Evolutionary conservation across 2,797 vertebrate species (phyloP), one percentile per base, ranked within the genome.

Genomic region (Carapus acus): DNA sequence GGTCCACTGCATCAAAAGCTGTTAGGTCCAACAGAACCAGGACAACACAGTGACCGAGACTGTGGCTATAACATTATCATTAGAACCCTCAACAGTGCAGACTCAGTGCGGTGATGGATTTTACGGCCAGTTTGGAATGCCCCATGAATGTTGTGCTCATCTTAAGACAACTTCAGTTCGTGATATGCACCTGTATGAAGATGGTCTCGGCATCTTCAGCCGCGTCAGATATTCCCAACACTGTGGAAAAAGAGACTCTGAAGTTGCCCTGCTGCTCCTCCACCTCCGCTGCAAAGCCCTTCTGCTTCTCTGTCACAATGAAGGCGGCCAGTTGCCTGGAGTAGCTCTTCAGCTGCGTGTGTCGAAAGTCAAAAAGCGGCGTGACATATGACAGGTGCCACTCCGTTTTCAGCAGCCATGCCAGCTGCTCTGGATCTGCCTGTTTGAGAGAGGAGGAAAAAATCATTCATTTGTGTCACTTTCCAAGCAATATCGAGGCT

Each of bases 311-410:
- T 1, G 93, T 85, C 8, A 83, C 79, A 2, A 98, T 78, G 34
- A 89, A 92, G 0, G 90, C 87, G 0, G 88, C 71, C 0, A 99
- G 88, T 72, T 89, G 88, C 58, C 79, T 85, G 11, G 91, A 83
- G 57, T 99, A 99, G 2, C 72, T 76, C 67, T 69, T 88, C 53
- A 98, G 84, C 54, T 77, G 77, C 0, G 71, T 70, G 49, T 90
- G 79, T 19, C 73, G 83, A 75, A 98, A 97, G n/a, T 78, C 77
- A 79, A 92, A 86, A 47, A 99, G 77, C 0, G 96, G 96, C 1
- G 91, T 96, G 53, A 94, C 88, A 7, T 93, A 93, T 2, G 91
- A 91, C n/a, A 96, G 69, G 29, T 84, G 85, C 94, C 94, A 97
- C 15, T 92, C 91, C 1, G 86, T 89, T 27, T 87, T 83, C 53